These are phyloP conservation scores for Pterois miles DNA, from an alignment of 2,797 vertebrate genomes.

Conservation along the genomic window DNA sequence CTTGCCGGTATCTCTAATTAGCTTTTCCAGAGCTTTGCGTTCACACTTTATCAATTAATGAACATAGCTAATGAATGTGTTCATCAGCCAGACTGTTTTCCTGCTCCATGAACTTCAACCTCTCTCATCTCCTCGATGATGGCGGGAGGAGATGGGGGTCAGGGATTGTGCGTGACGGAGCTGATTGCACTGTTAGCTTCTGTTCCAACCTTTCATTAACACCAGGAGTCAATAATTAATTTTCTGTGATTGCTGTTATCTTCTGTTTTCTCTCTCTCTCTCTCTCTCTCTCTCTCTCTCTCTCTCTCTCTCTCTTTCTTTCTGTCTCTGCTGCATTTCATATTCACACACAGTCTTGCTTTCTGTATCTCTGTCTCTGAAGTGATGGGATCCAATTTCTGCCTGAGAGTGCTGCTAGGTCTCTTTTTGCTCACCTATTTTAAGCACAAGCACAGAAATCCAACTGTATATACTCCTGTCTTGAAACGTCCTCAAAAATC, in stretches of 20 bases:
- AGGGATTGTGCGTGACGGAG: constrained; percentile 56
- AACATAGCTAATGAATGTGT: constrained; percentile 71
- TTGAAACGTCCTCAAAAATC: constrained; percentile 16
- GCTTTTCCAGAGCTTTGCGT: constrained; percentile 57
- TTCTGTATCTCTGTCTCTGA: constrained; percentile 43
- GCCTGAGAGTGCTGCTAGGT: constrained; percentile 17
- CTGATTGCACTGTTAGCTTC: constrained; percentile 77
- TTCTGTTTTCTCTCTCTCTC: constrained; percentile 40
- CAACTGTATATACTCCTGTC: background rate
- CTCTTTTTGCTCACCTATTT: constrained; percentile 50
- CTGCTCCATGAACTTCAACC: constrained; percentile 73
- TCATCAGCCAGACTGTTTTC: constrained; percentile 68
- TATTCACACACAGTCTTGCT: background rate
- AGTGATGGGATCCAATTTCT: constrained; percentile 55
- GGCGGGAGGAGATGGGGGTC: constrained; percentile 50
- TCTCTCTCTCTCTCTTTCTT: constrained; percentile 8
- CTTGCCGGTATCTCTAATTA: constrained; percentile 69
- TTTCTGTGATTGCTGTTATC: constrained; percentile 78
- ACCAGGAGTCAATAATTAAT: constrained; percentile 77
- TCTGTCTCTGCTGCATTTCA: constrained; percentile 35
- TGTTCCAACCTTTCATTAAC: constrained; percentile 78
- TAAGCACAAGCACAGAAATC: constrained; percentile 24
- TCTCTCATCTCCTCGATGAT: constrained; percentile 58
- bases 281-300: background rate
- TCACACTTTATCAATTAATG: constrained; percentile 75